Evolutionary conservation across 2,113 vertebrate genomes (phyloP).

Genomic region (Helogale parvula): DNA sequence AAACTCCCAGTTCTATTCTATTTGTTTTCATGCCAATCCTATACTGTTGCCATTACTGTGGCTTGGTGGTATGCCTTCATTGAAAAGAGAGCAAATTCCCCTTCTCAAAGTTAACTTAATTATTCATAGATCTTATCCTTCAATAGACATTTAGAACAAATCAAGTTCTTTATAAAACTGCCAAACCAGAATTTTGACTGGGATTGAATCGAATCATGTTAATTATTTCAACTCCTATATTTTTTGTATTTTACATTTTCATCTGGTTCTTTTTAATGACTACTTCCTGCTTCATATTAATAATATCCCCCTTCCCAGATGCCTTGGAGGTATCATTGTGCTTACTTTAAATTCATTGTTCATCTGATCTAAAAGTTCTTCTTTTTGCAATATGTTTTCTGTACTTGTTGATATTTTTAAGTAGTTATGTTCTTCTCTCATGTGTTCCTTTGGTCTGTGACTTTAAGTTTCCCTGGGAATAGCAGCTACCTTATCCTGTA

Average conservation of each 20-base stretch:
- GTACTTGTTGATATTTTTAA: background rate
- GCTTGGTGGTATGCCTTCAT: background rate
- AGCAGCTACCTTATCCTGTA: background rate
- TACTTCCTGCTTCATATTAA: conserved; percentile 6
- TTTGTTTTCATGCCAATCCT: background rate
- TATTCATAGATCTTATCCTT: background rate
- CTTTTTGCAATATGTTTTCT: background rate
- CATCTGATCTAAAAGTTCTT: background rate
- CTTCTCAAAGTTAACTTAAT: background rate
- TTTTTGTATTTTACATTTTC: conserved; percentile 14
- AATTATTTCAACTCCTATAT: background rate
- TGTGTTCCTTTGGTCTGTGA: background rate
- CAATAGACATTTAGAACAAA: conserved; percentile 6
- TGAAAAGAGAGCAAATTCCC: background rate
- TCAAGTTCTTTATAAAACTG: background rate
- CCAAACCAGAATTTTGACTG: background rate
- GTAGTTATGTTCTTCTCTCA: background rate
- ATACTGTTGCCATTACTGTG: background rate
- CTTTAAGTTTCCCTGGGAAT: background rate
- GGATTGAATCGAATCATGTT: background rate
- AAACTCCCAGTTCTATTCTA: background rate
- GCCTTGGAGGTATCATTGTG: background rate
- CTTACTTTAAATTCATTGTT: background rate
- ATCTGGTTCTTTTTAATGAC: background rate
- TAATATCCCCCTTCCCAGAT: background rate